Conservation (phyloP, 2,113 vertebrate species). For the Phoxinus phoxinus region DNA sequence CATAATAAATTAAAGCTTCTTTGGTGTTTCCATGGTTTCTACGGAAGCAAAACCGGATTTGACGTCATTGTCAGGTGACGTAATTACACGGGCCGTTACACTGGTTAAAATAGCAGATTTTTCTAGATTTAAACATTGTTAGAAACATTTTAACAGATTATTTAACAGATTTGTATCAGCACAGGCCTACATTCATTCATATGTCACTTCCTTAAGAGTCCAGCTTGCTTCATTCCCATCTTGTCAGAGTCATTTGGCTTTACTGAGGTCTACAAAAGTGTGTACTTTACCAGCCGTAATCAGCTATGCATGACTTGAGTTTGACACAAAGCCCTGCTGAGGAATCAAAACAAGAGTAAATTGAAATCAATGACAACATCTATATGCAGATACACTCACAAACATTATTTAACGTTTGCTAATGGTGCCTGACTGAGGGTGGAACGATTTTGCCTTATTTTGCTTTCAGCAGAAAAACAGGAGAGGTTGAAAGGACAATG, state of each 20-base stretch:
- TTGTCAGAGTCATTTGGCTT: not conserved
- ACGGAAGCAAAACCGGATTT: too few relatives aligned
- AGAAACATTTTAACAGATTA: too few relatives aligned
- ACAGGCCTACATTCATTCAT: not conserved
- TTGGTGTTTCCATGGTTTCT: too few relatives aligned
- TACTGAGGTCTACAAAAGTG: slow-evolving; percentile 23
- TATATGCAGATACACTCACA: slow-evolving; percentile 43
- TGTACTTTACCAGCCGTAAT: not conserved
- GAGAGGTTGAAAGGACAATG: slow-evolving; percentile 54
- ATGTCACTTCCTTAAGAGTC: not conserved
- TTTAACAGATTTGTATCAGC: not conserved
- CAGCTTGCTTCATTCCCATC: not conserved
- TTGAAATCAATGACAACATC: slow-evolving; percentile 47
- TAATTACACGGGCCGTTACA: too few relatives aligned
- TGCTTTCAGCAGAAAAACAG: slow-evolving; percentile 32
- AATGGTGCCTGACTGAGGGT: slow-evolving; percentile 49
- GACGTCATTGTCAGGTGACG: too few relatives aligned
- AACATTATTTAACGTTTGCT: slow-evolving; percentile 47
- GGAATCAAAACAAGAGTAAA: slow-evolving; percentile 27
- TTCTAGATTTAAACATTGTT: too few relatives aligned
- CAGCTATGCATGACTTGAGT: slow-evolving; percentile 13
- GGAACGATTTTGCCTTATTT: slow-evolving; percentile 48
- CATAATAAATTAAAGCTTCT: too few relatives aligned
- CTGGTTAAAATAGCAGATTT: too few relatives aligned
- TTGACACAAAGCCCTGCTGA: slow-evolving; percentile 15